Percentiles rank a stretch among this genome's conserved stretches.
Evolutionary conservation across 2,797 vertebrate species (phyloP).

Genomic region (Capromys pilorides): DNA sequence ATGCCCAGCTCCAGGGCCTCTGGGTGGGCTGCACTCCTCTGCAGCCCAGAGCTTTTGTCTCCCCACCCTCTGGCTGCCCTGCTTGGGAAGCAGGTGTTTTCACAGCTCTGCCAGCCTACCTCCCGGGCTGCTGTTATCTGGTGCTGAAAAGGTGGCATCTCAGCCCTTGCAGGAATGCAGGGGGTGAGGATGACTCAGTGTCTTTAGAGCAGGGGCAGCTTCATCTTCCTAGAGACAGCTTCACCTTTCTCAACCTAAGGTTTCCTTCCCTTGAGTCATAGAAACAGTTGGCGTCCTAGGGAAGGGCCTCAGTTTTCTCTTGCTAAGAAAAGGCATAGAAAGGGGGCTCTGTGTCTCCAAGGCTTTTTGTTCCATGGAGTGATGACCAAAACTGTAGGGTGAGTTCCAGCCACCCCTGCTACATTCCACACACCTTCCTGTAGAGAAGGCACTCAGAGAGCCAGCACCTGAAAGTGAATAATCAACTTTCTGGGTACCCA

Average conservation of each 20-base stretch:
- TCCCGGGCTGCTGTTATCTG: conserved; percentile 19
- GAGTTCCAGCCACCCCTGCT: neutral
- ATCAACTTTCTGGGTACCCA: neutral
- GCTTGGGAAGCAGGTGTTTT: too few relatives aligned
- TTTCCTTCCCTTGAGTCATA: neutral
- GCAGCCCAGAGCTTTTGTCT: too few relatives aligned
- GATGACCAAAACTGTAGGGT: neutral
- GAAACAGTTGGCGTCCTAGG: conserved; percentile 49
- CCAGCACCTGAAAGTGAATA: neutral
- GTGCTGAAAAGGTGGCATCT: neutral
- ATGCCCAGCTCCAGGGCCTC: too few relatives aligned
- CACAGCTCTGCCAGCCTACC: neutral
- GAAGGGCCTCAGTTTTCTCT: neutral
- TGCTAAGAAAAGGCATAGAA: neutral
- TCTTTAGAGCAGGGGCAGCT: neutral
- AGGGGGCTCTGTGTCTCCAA: neutral
- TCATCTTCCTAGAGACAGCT: neutral
- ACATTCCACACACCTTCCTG: too few relatives aligned
- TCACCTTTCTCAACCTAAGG: neutral
- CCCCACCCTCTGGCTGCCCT: too few relatives aligned
- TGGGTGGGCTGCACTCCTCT: too few relatives aligned
- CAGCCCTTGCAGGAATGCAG: too few relatives aligned
- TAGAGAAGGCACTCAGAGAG: neutral
- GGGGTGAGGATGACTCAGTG: neutral
- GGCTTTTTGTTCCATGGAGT: neutral